A percentile compares a stretch with the other conserved stretches of the same genome.
phyloP scores from a whole-genome alignment of 2,888 invertebrate species.

The Platycheirus rosarum region DNA sequence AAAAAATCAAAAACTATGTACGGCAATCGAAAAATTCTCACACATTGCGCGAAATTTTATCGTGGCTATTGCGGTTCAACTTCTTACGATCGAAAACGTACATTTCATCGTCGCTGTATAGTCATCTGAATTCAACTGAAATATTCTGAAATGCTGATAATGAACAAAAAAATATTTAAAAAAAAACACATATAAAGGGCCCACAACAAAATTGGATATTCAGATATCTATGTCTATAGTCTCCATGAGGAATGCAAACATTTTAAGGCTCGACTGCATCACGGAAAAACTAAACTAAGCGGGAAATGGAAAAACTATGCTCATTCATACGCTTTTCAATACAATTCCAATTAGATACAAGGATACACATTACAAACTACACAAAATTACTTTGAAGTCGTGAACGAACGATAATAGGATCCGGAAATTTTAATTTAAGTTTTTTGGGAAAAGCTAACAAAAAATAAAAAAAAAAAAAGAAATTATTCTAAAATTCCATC shows the following conservation, averaged over 20 bases:
- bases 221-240: background rate
- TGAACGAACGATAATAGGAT: slow-evolving; percentile 12
- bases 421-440: slow-evolving; percentile 63
- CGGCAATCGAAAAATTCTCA: slow-evolving; percentile 58
- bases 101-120: background rate
- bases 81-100: background rate
- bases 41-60: slow-evolving; percentile 62
- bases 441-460: background rate
- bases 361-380: background rate
- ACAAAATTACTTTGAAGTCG: slow-evolving; percentile 15
- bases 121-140: slow-evolving; percentile 24
- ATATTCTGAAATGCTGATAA: slow-evolving; percentile 60
- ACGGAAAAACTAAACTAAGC: slow-evolving; percentile 43
- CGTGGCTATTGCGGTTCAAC: slow-evolving; percentile 36
- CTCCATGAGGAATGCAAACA: slow-evolving; percentile 35
- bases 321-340: slow-evolving; percentile 50
- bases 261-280: slow-evolving; percentile 23
- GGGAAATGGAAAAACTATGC: slow-evolving; percentile 54
- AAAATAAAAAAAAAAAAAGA: background rate
- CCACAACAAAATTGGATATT: slow-evolving; percentile 1
- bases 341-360: background rate
- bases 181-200: background rate
- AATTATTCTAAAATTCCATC: slow-evolving; percentile 19
- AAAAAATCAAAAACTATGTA: slow-evolving; percentile 20
- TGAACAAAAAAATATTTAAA: slow-evolving; percentile 30